Conservation (phyloP, 2,113 vertebrate genomes). For the Oreochromis tanganicae region DNA sequence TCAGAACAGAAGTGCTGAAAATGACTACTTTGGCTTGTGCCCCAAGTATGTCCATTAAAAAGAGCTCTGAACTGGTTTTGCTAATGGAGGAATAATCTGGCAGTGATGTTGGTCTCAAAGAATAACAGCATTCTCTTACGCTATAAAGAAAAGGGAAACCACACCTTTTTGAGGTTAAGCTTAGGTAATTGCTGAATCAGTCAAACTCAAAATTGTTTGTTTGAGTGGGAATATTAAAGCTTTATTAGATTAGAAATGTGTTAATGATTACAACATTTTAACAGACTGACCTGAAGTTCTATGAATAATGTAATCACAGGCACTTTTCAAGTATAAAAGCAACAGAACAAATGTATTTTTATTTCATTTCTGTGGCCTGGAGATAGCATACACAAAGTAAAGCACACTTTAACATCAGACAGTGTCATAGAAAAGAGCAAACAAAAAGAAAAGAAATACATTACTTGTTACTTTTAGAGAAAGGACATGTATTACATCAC, state of each 20-base stretch:
- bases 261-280: background rate
- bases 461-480: background rate
- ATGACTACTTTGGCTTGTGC: conserved; percentile 30
- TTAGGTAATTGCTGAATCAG: background rate
- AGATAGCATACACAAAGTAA: background rate
- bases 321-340: background rate
- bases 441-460: background rate
- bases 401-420: background rate
- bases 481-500: background rate
- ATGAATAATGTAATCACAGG: background rate
- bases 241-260: conserved; percentile 5
- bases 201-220: background rate
- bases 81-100: conserved; percentile 24
- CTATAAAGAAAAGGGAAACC: background rate
- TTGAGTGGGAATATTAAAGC: background rate
- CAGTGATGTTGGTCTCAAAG: background rate
- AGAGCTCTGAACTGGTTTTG: conserved; percentile 1
- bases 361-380: background rate
- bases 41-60: conserved; percentile 43
- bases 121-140: background rate
- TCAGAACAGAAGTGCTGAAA: conserved; percentile 37
- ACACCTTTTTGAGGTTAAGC: background rate
- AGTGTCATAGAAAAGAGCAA: background rate
- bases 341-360: background rate
- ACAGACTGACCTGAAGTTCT: background rate